Conservation (phyloP, 2,888 invertebrate species). For the Gari tellinella region DNA sequence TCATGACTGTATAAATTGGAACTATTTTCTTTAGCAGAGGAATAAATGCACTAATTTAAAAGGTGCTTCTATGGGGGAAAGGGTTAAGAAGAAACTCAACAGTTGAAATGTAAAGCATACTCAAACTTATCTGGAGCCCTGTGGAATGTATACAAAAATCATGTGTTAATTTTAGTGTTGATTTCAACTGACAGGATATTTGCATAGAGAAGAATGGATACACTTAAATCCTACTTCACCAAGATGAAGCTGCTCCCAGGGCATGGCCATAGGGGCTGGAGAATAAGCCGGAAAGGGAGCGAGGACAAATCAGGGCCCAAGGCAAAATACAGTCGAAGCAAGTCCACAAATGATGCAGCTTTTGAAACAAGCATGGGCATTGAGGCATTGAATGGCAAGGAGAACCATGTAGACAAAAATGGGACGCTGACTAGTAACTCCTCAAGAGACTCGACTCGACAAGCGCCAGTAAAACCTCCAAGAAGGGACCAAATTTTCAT, state of each 20-base stretch:
- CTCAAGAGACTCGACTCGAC: constrained; percentile 36
- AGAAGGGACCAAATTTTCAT: constrained; percentile 76
- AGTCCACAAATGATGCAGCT: constrained; percentile 54
- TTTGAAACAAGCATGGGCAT: constrained; percentile 25
- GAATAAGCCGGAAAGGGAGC: constrained; percentile 49
- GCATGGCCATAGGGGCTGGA: constrained; percentile 56
- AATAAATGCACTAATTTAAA: no score
- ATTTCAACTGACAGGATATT: no score
- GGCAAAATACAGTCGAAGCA: constrained; percentile 48
- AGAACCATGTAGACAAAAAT: constrained; percentile 36
- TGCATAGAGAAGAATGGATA: constrained; percentile 66
- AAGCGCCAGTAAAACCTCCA: constrained; percentile 78
- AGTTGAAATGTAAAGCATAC: no score
- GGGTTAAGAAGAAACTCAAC: no score
- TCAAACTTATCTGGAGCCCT: no score
- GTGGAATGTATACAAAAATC: no score
- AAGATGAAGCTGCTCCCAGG: constrained; percentile 65
- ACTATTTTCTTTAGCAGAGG: no score
- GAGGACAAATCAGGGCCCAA: constrained; percentile 39
- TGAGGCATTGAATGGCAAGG: constrained; percentile 32
- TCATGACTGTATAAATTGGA: no score
- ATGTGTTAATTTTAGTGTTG: no score
- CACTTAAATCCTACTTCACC: constrained; percentile 76
- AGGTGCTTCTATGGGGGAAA: no score
- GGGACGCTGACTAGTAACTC: constrained; percentile 25